Base-by-base conservation (phyloP, 1,140 invertebrate genomes). In the Pachyrhynchus sulphureomaculatus region DNA sequence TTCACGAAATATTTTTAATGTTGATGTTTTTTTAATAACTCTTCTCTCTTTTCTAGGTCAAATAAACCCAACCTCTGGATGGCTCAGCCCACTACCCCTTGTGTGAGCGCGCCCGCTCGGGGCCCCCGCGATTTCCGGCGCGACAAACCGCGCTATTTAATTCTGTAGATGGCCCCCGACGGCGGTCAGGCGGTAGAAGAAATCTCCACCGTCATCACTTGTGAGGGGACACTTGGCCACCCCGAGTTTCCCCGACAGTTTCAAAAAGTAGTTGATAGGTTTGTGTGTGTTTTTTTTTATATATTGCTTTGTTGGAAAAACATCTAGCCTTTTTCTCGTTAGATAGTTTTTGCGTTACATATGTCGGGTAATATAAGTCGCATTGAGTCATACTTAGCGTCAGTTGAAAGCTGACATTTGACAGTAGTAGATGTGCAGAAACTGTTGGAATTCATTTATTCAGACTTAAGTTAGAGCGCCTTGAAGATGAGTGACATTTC, bases 191-290 rank as follows among this genome's bases (percentile, higher is more conserved):
- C 84, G 79, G 83, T 74, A 79, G 82, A 75, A 80, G 87, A 61
- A 49, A 49, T 66, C 34, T 71, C 65, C 69, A 88, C 87, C 71
- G 85, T 91, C 71, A 82, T 91, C 76, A 91, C 89, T 59, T 91
- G 89, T 78, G 85, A 90, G 77, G 90, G 90, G 69, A 84, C 91
- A 77, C 84, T 90, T 66, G 80, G 82, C 70, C 89, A 91, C 79
- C 88, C 89, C 67, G 79, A 85, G 68, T 88, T 91, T 78, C 84
- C 84, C 65, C 77, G 78, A 52, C 83, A 84, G 68, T 86, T 92
- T 71, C 80, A 86, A 72, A 74, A 79, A 58, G 84, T 91, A 70
- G 81, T 89, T 53, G 79, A 82, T 70, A 63, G 60, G 60, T 62
- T 18, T 55, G 52, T 52, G 3, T 4, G 3, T 26, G 24, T 3